Evolutionary conservation across 1,140 invertebrate genomes (phyloP).

Genomic region (Mylabris phalerata): DNA sequence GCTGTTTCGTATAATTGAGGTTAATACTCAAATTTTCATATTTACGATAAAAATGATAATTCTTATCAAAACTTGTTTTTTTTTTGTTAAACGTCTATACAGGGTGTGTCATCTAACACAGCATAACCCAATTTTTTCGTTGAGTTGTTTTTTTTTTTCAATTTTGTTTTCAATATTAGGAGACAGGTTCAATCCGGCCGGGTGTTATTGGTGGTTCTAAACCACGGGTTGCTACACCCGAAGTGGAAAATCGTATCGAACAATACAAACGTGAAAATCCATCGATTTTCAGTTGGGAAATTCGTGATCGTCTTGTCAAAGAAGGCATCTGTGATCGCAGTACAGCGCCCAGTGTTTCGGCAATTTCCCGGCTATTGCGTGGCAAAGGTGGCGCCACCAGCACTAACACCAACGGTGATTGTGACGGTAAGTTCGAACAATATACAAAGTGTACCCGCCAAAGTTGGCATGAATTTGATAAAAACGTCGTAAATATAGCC

Average conservation of each 20-base stretch:
- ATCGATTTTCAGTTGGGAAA: constrained; percentile 88
- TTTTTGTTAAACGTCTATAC: too few relatives aligned
- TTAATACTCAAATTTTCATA: too few relatives aligned
- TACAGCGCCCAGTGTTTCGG: constrained; percentile 73
- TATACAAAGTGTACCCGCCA: too few relatives aligned
- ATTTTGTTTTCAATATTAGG: constrained; percentile 41
- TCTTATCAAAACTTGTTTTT: too few relatives aligned
- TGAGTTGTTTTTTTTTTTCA: neutral
- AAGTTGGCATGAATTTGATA: too few relatives aligned
- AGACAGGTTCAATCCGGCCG: constrained; percentile 75
- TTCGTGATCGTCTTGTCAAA: constrained; percentile 74
- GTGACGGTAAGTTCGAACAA: constrained; percentile 41
- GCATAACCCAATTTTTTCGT: too few relatives aligned
- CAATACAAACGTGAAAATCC: constrained; percentile 83
- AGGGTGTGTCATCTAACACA: too few relatives aligned
- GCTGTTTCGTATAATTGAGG: too few relatives aligned
- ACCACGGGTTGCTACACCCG: constrained; percentile 68
- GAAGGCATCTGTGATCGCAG: constrained; percentile 76
- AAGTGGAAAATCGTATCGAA: constrained; percentile 76
- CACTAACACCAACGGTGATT: constrained; percentile 37
- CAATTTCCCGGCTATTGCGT: constrained; percentile 75
- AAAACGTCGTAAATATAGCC: too few relatives aligned
- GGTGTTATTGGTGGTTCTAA: constrained; percentile 77
- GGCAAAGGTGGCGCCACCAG: constrained; percentile 50
- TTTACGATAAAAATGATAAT: too few relatives aligned